phyloP scores from a whole-genome alignment of 2,113 vertebrate species.

The Asarcornis scutulata region DNA sequence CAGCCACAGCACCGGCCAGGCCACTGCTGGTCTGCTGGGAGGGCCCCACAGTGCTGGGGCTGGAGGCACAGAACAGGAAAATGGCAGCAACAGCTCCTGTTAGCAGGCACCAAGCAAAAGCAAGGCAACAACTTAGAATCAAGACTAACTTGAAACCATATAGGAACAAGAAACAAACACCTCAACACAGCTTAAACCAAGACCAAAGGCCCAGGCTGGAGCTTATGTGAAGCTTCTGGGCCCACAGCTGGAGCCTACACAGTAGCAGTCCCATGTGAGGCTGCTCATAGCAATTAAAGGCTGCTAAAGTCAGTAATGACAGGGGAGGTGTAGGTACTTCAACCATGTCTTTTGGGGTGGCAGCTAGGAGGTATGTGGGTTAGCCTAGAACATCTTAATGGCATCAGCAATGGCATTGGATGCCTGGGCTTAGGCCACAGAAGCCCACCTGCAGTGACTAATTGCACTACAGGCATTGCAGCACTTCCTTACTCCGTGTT shows the following conservation, averaged over 20 bases:
- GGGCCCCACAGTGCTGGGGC: too few relatives aligned
- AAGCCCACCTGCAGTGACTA: not conserved
- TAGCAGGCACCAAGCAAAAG: not conserved
- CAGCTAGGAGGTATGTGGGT: not conserved
- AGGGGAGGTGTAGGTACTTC: accelerated
- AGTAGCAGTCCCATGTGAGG: not conserved
- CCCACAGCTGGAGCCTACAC: not conserved
- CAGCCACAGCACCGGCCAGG: not conserved
- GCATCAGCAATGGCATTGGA: not conserved
- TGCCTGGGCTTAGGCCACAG: not conserved
- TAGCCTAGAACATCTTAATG: not conserved
- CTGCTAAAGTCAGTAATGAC: not conserved
- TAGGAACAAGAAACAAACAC: not conserved
- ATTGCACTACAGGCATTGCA: not conserved
- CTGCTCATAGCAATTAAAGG: not conserved
- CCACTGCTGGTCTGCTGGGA: too few relatives aligned
- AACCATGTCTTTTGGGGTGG: not conserved
- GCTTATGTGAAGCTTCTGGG: not conserved
- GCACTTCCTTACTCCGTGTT: not conserved
- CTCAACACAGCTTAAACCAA: not conserved
- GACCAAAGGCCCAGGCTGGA: not conserved
- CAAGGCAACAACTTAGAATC: not conserved
- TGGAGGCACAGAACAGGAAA: not conserved
- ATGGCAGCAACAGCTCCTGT: too few relatives aligned
- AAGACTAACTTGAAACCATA: accelerated